Evolutionary conservation across 2,888 invertebrate species (phyloP).

Genomic region (Agrochola macilenta): DNA sequence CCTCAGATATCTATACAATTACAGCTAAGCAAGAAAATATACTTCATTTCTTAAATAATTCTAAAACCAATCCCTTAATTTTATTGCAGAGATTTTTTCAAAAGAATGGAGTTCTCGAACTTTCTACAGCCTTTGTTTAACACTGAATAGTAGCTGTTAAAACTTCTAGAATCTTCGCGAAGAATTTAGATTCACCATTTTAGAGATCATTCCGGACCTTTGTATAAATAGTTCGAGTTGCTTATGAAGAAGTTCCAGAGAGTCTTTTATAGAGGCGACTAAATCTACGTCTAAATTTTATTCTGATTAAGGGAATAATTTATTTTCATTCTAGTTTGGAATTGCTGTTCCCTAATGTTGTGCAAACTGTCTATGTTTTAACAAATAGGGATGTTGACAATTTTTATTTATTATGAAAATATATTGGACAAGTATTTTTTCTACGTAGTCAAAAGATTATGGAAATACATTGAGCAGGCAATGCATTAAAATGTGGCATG

Average conservation of each 20-base stretch:
- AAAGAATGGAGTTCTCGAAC: conserved; percentile 23
- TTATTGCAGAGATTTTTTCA: conserved; percentile 15
- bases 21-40: background rate
- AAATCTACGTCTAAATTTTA: background rate
- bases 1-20: no score
- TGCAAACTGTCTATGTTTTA: background rate
- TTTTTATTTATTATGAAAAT: no score
- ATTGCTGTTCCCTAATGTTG: background rate
- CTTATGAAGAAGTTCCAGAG: conserved; percentile 6
- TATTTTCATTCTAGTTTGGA: background rate
- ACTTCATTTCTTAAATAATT: background rate
- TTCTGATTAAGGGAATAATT: background rate
- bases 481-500: no score
- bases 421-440: no score
- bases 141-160: conserved; percentile 58
- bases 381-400: no score
- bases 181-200: conserved; percentile 42
- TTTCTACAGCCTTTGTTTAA: conserved; percentile 48
- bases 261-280: background rate
- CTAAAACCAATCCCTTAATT: background rate
- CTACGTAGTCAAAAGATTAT: no score
- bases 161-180: conserved; percentile 55
- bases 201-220: conserved; percentile 34
- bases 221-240: conserved; percentile 26
- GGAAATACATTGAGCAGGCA: no score